Conservation (phyloP, 2,113 vertebrate genomes). For the Dipodomys spectabilis region DNA sequence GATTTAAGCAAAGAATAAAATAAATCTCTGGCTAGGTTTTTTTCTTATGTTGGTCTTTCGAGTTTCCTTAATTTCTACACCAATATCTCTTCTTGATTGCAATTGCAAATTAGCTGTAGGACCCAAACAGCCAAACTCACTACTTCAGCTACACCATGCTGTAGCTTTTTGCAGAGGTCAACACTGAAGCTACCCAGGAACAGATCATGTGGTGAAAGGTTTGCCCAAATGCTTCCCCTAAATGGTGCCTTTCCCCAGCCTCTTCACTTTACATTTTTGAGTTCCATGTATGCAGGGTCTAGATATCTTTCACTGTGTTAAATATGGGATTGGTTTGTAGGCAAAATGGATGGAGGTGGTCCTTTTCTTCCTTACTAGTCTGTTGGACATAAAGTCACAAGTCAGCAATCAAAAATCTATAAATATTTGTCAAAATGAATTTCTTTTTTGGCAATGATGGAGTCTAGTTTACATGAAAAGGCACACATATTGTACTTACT, state of each 20-base stretch:
- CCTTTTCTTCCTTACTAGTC: background rate
- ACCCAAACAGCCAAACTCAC: slow-evolving; percentile 99
- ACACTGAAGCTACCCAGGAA: slow-evolving; percentile 99
- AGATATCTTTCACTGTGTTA: background rate
- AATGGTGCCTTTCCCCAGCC: background rate
- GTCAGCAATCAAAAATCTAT: no score
- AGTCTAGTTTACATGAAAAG: no score
- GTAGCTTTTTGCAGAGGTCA: slow-evolving; percentile 98
- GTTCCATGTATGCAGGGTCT: background rate
- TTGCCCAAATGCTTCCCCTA: background rate
- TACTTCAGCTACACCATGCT: slow-evolving; percentile 99
- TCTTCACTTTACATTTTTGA: background rate
- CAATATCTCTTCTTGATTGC: slow-evolving; percentile 98
- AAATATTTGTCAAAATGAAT: no score
- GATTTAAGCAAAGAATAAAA: no score
- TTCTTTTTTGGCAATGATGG: no score
- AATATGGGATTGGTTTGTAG: background rate
- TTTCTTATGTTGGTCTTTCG: background rate
- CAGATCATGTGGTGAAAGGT: slow-evolving; percentile 94
- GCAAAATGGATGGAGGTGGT: background rate
- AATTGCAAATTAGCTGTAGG: slow-evolving; percentile 98
- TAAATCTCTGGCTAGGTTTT: no score
- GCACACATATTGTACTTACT: no score
- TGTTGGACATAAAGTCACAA: background rate
- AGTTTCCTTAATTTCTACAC: slow-evolving; percentile 84